These are phyloP conservation scores for Drosophila rhopaloa DNA, from an alignment of 1,140 invertebrate species.

Conservation along the genomic window DNA sequence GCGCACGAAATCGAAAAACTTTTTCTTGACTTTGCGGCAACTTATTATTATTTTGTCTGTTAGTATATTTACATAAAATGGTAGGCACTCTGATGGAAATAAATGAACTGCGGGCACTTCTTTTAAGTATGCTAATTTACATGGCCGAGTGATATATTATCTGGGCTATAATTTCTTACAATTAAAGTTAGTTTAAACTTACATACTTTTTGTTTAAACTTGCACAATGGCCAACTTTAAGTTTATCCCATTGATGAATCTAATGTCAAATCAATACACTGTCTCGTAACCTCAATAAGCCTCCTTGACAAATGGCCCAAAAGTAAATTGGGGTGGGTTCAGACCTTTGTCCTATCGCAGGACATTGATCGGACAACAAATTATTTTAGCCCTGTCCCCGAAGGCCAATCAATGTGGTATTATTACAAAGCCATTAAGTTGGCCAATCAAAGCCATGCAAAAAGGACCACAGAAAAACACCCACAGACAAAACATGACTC, in stretches of 20 bases:
- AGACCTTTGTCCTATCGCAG: slow-evolving; percentile 55
- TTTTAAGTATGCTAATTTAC: slow-evolving; percentile 13
- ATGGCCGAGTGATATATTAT: not conserved
- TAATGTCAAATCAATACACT: slow-evolving; percentile 67
- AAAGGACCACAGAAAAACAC: slow-evolving; percentile 27
- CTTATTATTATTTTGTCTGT: slow-evolving; percentile 41
- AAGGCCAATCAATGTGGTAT: slow-evolving; percentile 58
- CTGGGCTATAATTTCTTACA: not conserved
- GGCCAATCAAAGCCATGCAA: slow-evolving; percentile 67
- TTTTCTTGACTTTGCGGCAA: slow-evolving; percentile 23
- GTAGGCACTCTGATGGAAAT: slow-evolving; percentile 47
- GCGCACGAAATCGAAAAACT: slow-evolving; percentile 73
- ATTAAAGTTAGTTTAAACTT: not conserved
- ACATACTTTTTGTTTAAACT: not conserved
- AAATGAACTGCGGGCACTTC: slow-evolving; percentile 50
- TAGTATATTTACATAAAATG: slow-evolving; percentile 43
- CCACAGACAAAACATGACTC: slow-evolving; percentile 19
- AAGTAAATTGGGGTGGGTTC: slow-evolving; percentile 36
- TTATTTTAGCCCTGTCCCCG: slow-evolving; percentile 36
- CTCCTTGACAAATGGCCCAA: slow-evolving; percentile 67
- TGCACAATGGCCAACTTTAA: not conserved
- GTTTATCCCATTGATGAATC: not conserved
- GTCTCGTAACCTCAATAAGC: slow-evolving; percentile 56
- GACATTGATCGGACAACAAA: slow-evolving; percentile 39
- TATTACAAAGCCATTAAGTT: slow-evolving; percentile 76